Evolutionary conservation across 1,140 invertebrate genomes (phyloP), one percentile per base, ranked within the genome.

Genomic region (Drosophila tsacasi): DNA sequence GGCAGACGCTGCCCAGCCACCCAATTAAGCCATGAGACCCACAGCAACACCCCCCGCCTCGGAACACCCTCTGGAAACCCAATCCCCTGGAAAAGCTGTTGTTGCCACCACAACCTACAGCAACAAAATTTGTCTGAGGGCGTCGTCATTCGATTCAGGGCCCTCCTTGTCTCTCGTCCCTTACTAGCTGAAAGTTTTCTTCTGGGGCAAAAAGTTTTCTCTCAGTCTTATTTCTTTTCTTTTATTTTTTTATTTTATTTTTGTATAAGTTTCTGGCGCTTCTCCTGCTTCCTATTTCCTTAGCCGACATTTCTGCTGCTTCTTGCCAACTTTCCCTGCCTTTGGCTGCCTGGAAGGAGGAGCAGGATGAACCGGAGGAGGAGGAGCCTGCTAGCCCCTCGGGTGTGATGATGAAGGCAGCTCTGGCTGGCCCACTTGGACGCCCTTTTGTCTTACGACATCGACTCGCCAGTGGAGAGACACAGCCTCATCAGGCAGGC

Each of bases 11-110:
- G 81, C 86, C 85, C 86, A 90, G 81, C 81, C 86, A 90, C 85
- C 81, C 85, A 90, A 90, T 89, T 89, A 90, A 90, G 86, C 85
- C 85, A 85, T 90, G 80, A 90, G 85, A 79, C 75, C 66, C 75
- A 74, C 47, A 25, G 25, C 50, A n/a, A 52, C 57, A 32, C 27
- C 21, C 5, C 23, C 42, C 42, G n/a, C 50, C 19, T 1, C 1
- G 5, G 13, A 23, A 23, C 44, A 27, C 12, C 50, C 54, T 7
- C 32, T 17, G 12, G 8, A 57, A 57, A 9, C 21, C 35, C 54
- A 39, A 10, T 13, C 32, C 39, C 37, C 39, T 46, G 58, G 58
- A 54, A 57, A 59, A 40, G 54, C 74, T 30, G 49, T 27, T 49
- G 50, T 75, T 73, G 68, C 80, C 81, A 83, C 67, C 84, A 75